These are phyloP conservation scores for Rhinoderma darwinii DNA, from an alignment of 2,113 vertebrate genomes.

Conservation along the genomic window DNA sequence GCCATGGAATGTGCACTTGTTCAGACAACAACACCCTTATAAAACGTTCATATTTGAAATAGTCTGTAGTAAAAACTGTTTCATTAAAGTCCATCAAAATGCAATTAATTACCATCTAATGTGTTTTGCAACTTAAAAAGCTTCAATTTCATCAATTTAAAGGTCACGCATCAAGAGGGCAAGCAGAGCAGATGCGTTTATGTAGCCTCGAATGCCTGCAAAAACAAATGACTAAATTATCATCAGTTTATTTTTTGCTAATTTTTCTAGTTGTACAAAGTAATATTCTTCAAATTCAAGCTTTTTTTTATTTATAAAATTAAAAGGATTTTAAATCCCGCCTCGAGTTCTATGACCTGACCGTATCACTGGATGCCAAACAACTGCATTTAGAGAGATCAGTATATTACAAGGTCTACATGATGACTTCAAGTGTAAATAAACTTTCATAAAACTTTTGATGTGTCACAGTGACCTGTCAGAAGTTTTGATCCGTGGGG, in stretches of 20 bases:
- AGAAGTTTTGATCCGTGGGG: no score
- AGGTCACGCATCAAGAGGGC: not conserved
- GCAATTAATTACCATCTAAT: not conserved
- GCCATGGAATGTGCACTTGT: constrained; percentile 15
- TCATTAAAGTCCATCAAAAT: not conserved
- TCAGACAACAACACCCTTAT: constrained; percentile 27
- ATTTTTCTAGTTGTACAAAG: not conserved
- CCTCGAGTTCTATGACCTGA: no score
- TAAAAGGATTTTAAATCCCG: no score
- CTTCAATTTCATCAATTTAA: not conserved
- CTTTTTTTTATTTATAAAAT: no score
- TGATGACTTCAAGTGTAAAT: no score
- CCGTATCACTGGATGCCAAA: no score
- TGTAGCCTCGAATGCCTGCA: not conserved
- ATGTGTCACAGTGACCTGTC: no score
- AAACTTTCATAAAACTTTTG: no score
- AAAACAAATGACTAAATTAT: not conserved
- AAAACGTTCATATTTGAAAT: not conserved
- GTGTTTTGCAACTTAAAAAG: not conserved
- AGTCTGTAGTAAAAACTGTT: not conserved
- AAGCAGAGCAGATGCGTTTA: no score
- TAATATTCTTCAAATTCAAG: not conserved
- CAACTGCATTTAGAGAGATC: not conserved
- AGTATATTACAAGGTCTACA: not conserved
- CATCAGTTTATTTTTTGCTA: not conserved